phyloP scores from a whole-genome alignment of 2,797 vertebrate species.

The Syngnathus acus region DNA sequence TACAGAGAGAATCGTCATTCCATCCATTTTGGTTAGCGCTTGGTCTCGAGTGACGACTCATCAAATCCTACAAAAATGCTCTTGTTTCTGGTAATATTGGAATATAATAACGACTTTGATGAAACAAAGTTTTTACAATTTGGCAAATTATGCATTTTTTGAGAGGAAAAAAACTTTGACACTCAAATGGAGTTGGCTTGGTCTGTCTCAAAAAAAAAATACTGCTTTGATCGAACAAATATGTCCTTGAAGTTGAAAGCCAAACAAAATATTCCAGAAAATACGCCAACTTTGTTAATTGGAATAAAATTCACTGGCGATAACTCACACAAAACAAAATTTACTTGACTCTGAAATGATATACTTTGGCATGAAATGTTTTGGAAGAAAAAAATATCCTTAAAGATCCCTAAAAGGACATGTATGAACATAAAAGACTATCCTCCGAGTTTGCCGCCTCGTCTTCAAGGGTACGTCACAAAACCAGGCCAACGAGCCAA shows the following conservation, averaged over 20 bases:
- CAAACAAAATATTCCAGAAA: too few species aligned
- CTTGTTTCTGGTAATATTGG: background rate
- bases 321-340: too few species aligned
- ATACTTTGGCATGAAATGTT: background rate
- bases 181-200: background rate
- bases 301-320: too few species aligned
- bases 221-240: too few species aligned
- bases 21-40: too few species aligned
- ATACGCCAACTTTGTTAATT: too few species aligned
- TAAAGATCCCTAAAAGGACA: background rate
- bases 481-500: slow-evolving; percentile 33
- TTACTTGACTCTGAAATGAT: background rate
- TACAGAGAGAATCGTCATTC: too few species aligned
- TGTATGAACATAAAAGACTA: slow-evolving; percentile 15
- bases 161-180: background rate
- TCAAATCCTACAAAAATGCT: background rate
- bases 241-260: too few species aligned
- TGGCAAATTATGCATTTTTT: background rate
- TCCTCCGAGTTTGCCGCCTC: slow-evolving; percentile 14
- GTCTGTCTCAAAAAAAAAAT: too few species aligned
- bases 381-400: background rate
- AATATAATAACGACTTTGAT: background rate
- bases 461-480: slow-evolving; percentile 30
- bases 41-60: too few species aligned
- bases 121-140: background rate